These are phyloP conservation scores for Dascillus cervinus DNA, from an alignment of 2,888 invertebrate species.

Conservation along the genomic window DNA sequence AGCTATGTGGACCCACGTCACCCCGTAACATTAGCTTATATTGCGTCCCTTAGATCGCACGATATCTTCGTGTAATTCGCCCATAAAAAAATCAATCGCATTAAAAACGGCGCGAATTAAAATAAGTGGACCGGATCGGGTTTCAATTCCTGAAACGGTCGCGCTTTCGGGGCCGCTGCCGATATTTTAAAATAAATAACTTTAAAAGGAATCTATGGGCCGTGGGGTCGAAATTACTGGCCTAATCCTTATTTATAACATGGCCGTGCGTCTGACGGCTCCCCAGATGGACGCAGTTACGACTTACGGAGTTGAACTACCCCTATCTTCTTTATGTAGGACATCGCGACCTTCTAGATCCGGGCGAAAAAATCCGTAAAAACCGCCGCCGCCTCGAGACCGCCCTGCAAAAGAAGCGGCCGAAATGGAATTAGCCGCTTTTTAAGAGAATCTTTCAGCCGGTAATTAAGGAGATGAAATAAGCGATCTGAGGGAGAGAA, in stretches of 20 bases:
- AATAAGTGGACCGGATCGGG: conserved; percentile 44
- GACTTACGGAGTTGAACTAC: conserved; percentile 18
- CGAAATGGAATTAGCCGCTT: no score
- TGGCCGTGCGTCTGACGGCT: conserved; percentile 36
- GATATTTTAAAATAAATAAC: conserved; percentile 47
- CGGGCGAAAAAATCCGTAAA: no score
- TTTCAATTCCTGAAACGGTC: conserved; percentile 24
- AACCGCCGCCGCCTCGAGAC: no score
- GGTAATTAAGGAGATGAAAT: no score
- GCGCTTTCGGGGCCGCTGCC: conserved; percentile 36
- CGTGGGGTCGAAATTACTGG: conserved; percentile 40
- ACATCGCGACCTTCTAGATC: no score
- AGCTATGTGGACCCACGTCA: conserved; percentile 23
- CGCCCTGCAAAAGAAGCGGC: no score
- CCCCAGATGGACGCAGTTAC: conserved; percentile 12
- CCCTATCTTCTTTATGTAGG: no score
- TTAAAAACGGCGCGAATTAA: conserved; percentile 41
- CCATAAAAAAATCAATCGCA: conserved; percentile 11
- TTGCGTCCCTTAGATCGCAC: no score
- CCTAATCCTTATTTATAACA: conserved; percentile 46
- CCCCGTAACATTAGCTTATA: conserved; percentile 22
- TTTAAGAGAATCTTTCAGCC: no score
- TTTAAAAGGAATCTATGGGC: conserved; percentile 43
- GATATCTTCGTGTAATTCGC: no score
- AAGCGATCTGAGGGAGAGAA: no score